These are phyloP conservation scores for Solenopsis fugax DNA, from an alignment of 1,140 invertebrate genomes.

Conservation along the genomic window DNA sequence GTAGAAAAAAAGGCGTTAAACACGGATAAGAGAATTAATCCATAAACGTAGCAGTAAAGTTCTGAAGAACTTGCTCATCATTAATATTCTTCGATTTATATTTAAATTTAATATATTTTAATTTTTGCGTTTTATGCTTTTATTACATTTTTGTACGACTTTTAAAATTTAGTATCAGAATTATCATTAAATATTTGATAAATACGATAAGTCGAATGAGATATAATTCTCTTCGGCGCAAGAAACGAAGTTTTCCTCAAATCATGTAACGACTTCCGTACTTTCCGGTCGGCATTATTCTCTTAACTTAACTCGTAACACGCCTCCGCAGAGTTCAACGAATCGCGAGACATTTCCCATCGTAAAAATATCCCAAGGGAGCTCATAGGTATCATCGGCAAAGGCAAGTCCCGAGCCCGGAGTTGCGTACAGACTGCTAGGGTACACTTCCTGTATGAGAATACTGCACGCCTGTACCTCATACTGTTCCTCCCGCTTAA, in stretches of 20 bases:
- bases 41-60: not conserved
- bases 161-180: not conserved
- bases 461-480: constrained; percentile 41
- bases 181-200: not conserved
- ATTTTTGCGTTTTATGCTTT: not conserved
- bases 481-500: constrained; percentile 30
- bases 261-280: not conserved
- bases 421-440: not conserved
- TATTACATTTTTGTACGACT: not conserved
- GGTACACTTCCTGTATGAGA: constrained; percentile 30
- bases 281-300: constrained; percentile 16
- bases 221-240: not conserved
- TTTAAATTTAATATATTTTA: constrained; percentile 13
- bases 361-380: constrained; percentile 43
- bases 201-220: not conserved
- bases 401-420: constrained; percentile 40
- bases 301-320: constrained; percentile 30
- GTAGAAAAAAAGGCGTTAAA: not conserved
- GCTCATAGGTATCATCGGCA: constrained; percentile 19
- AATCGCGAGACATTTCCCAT: constrained; percentile 48
- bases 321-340: constrained; percentile 52
- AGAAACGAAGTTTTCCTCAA: constrained; percentile 2
- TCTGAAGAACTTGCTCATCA: not conserved
- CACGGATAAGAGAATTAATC: constrained; percentile 22
- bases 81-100: not conserved